Conservation (phyloP, 2,888 invertebrate species). For the Hylaea fasciaria region DNA sequence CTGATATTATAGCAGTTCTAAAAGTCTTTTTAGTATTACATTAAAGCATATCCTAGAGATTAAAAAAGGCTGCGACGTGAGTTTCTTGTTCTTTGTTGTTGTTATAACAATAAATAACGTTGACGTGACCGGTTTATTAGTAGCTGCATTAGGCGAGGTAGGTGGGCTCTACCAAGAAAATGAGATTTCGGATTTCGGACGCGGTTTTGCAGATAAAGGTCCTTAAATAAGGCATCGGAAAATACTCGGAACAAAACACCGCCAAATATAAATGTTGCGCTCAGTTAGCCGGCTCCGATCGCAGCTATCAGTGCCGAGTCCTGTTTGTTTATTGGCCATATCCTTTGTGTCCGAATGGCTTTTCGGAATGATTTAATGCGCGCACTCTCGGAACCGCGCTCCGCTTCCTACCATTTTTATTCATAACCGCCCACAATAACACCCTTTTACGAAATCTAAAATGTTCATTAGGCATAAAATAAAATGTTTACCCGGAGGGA, state of each 20-base stretch:
- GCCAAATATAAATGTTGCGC: constrained; percentile 59
- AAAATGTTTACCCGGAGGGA: constrained; percentile 41
- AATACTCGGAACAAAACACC: constrained; percentile 56
- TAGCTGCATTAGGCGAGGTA: constrained; percentile 69
- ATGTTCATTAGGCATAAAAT: constrained; percentile 50
- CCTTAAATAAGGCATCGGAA: constrained; percentile 58
- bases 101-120: constrained; percentile 80
- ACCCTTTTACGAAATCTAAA: constrained; percentile 56
- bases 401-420: constrained; percentile 62
- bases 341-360: constrained; percentile 75
- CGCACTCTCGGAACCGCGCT: constrained; percentile 55
- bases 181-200: constrained; percentile 63
- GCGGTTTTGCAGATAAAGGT: constrained; percentile 59
- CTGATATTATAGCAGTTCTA: too few species aligned
- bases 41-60: constrained; percentile 48
- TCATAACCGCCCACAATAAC: constrained; percentile 59
- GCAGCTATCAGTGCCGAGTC: constrained; percentile 62
- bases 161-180: constrained; percentile 61
- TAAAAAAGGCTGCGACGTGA: constrained; percentile 63
- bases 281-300: constrained; percentile 62
- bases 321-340: constrained; percentile 78
- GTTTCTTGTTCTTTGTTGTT: constrained; percentile 72
- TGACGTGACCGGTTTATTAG: constrained; percentile 82
- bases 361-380: constrained; percentile 71
- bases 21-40: constrained; percentile 2